phyloP scores from a whole-genome alignment of 2,797 vertebrate species.

The Sebastes cheni region DNA sequence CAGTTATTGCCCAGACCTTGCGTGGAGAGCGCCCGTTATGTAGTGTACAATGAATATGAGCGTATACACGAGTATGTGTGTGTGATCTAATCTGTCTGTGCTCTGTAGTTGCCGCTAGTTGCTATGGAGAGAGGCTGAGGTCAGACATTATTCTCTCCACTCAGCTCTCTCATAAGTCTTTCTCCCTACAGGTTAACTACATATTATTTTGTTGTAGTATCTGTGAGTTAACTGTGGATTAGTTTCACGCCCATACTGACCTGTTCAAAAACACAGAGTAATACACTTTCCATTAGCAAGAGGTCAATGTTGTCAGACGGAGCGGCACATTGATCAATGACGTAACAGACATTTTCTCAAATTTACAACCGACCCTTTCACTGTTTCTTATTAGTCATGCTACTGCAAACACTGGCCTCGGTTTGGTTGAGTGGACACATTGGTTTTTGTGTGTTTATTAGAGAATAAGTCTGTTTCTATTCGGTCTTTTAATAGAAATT shows the following conservation, averaged over 20 bases:
- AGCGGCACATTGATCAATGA: slow-evolving; percentile 20
- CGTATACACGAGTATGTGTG: background rate
- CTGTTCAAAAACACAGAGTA: background rate
- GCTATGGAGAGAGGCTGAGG: slow-evolving; percentile 30
- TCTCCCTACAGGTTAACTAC: slow-evolving; percentile 3
- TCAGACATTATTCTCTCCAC: slow-evolving; percentile 5
- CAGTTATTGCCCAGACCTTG: background rate
- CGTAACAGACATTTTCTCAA: slow-evolving; percentile 16
- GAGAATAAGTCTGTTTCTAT: background rate
- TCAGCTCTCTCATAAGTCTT: background rate
- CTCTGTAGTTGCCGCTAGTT: slow-evolving; percentile 18
- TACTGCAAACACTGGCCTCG: background rate
- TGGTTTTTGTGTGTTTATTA: background rate
- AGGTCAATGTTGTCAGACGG: slow-evolving; percentile 19
- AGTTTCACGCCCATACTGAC: background rate
- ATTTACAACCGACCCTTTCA: slow-evolving; percentile 9
- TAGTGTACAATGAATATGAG: background rate
- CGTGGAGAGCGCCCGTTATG: background rate
- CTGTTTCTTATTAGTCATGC: background rate
- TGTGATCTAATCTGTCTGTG: slow-evolving; percentile 19
- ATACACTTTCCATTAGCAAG: slow-evolving; percentile 17
- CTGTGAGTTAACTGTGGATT: slow-evolving; percentile 16
- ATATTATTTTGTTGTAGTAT: slow-evolving; percentile 2
- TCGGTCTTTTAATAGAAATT: background rate
- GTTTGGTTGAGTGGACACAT: background rate